These are phyloP conservation scores for Amphiura filiformis DNA, from an alignment of 35 echinoderm and acorn worm genomes.

Conservation along the genomic window DNA sequence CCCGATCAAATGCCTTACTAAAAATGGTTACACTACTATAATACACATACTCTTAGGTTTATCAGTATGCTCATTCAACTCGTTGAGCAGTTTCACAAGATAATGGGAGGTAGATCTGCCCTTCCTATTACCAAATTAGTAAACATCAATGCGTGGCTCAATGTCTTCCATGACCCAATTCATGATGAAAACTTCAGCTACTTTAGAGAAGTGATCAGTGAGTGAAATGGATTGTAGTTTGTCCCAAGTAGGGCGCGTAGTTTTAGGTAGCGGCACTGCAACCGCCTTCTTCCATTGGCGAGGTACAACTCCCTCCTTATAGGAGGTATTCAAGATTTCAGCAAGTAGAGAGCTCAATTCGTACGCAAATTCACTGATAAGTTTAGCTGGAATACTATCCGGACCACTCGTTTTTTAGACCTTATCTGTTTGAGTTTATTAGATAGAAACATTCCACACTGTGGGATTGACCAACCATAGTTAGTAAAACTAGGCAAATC, in stretches of 20 bases:
- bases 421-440: not conserved
- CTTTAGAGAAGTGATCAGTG: slow-evolving; percentile 30
- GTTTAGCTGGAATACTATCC: slow-evolving; percentile 17
- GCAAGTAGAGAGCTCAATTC: slow-evolving; percentile 20
- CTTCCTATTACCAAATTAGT: slow-evolving; percentile 21
- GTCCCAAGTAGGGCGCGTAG: not conserved
- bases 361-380: slow-evolving; percentile 35
- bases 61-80: slow-evolving; percentile 20
- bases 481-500: too few species aligned
- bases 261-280: slow-evolving; percentile 41
- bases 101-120: slow-evolving; percentile 16
- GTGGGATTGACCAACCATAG: too few species aligned
- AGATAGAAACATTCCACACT: too few species aligned
- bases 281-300: slow-evolving; percentile 42
- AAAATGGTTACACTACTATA: slow-evolving; percentile 10
- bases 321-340: slow-evolving; percentile 35
- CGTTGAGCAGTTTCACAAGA: slow-evolving; percentile 24
- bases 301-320: not conserved
- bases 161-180: slow-evolving; percentile 41
- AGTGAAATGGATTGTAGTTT: slow-evolving; percentile 27
- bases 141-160: slow-evolving; percentile 10
- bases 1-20: not conserved
- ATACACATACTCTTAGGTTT: slow-evolving; percentile 1
- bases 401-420: slow-evolving; percentile 14
- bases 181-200: slow-evolving; percentile 33